A percentile compares a stretch with the other conserved stretches of the same genome.
These are phyloP conservation scores for Littorina saxatilis DNA, from an alignment of 1,140 invertebrate species.

Conservation along the genomic window DNA sequence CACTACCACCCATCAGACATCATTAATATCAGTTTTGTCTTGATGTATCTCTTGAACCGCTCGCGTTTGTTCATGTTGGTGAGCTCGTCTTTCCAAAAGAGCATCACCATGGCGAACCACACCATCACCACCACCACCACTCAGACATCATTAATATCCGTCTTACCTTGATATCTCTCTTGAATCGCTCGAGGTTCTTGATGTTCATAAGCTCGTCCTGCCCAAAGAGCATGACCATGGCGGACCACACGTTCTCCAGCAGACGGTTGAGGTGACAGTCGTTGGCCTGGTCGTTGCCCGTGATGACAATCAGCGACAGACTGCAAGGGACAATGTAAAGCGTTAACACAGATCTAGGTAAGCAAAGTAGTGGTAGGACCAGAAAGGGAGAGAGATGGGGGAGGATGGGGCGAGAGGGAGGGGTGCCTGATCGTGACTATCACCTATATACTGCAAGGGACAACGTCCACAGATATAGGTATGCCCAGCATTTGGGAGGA, in stretches of 20 bases:
- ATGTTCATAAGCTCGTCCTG: constrained; percentile 85
- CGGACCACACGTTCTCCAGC: constrained; percentile 84
- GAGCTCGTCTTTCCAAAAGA: not conserved
- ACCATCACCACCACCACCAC: too few species aligned
- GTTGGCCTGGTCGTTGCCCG: constrained; percentile 69
- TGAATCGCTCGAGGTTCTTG: constrained; percentile 87
- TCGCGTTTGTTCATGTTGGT: not conserved
- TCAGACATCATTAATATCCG: not conserved
- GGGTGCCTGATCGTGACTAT: too few species aligned
- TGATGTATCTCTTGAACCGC: not conserved
- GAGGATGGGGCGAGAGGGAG: too few species aligned
- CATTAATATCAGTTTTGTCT: too few species aligned
- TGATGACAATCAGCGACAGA: constrained; percentile 74
- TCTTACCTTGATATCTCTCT: constrained; percentile 84
- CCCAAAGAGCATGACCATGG: constrained; percentile 86
- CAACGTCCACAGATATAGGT: too few species aligned
- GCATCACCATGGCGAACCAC: too few species aligned
- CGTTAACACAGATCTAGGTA: not conserved
- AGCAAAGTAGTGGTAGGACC: too few species aligned
- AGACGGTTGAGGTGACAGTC: constrained; percentile 76
- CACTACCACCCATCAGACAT: too few species aligned
- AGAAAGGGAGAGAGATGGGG: too few species aligned
- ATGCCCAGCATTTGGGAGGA: too few species aligned
- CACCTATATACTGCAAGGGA: too few species aligned
- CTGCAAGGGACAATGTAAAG: constrained; percentile 60